A percentile compares a stretch with the other conserved stretches of the same genome.
Conservation (phyloP, 2,113 vertebrate species). For the Zosterops hypoxanthus region DNA sequence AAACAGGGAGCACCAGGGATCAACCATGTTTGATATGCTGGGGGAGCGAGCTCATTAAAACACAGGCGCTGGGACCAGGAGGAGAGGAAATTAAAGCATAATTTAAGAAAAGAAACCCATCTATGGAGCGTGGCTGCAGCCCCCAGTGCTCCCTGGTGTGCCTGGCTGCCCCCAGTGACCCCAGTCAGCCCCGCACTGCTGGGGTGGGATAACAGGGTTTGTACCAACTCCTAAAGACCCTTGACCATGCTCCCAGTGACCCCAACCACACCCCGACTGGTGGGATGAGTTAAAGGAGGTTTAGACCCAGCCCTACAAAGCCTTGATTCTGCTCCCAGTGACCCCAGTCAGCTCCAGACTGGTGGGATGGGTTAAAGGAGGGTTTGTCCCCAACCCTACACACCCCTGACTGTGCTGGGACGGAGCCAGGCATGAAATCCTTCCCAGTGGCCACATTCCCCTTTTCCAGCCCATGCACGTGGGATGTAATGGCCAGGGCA, state of each 20-base stretch:
- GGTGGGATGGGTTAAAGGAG: neutral
- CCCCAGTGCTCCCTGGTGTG: neutral
- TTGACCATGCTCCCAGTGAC: neutral
- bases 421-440: fast-evolving
- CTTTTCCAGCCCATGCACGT: fast-evolving
- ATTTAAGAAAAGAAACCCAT: conserved; percentile 43
- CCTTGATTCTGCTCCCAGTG: neutral
- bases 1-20: conserved; percentile 58
- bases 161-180: neutral
- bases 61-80: conserved; percentile 46
- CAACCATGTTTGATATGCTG: conserved; percentile 56
- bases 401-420: neutral
- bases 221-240: neutral
- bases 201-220: neutral
- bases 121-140: neutral
- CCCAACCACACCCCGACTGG: neutral
- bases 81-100: conserved; percentile 64
- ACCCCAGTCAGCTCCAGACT: neutral
- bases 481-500: neutral
- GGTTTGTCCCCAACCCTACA: neutral
- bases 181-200: neutral
- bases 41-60: conserved; percentile 61
- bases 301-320: fast-evolving
- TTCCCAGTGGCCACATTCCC: fast-evolving
- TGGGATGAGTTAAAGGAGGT: neutral